These are phyloP conservation scores for Drosophila seclusa DNA, from an alignment of 2,888 invertebrate species.

Conservation along the genomic window DNA sequence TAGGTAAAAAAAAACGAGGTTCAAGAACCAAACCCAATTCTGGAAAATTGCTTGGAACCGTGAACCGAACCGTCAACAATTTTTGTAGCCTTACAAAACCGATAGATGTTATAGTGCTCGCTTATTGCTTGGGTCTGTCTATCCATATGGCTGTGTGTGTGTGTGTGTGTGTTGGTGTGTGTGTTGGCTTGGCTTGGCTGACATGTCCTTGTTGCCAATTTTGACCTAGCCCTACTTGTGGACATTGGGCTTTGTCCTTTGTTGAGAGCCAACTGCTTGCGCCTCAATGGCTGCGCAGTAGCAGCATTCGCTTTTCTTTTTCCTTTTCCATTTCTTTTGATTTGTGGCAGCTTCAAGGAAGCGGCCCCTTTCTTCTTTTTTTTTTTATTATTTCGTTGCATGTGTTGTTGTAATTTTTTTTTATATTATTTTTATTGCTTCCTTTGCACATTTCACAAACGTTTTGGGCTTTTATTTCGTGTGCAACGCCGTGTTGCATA, in stretches of 20 bases:
- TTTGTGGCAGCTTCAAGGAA: slow-evolving; percentile 34
- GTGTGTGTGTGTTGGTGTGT: slow-evolving; percentile 19
- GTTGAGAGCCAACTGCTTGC: slow-evolving; percentile 43
- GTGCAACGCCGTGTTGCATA: slow-evolving; percentile 40
- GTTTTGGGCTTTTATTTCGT: slow-evolving; percentile 18
- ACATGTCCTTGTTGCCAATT: slow-evolving; percentile 40
- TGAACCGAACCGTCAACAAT: background rate
- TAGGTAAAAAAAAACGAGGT: background rate
- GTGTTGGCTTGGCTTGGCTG: slow-evolving; percentile 8
- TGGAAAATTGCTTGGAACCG: background rate
- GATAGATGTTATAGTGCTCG: slow-evolving; percentile 1
- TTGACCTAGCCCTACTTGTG: slow-evolving; percentile 80
- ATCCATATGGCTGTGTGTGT: background rate
- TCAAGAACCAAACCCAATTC: background rate
- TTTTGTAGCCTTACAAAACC: background rate
- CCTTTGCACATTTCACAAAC: slow-evolving; percentile 30
- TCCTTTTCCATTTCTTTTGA: slow-evolving; percentile 38
- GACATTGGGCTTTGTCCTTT: slow-evolving; percentile 42
- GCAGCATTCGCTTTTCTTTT: slow-evolving; percentile 23
- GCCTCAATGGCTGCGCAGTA: slow-evolving; percentile 35
- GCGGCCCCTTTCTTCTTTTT: background rate
- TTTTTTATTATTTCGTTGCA: background rate
- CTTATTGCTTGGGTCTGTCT: background rate
- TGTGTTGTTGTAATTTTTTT: background rate
- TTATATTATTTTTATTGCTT: slow-evolving; percentile 36